Evolutionary conservation across 2,888 invertebrate genomes (phyloP), one percentile per base, ranked within the genome.

Genomic region (Dione juno): DNA sequence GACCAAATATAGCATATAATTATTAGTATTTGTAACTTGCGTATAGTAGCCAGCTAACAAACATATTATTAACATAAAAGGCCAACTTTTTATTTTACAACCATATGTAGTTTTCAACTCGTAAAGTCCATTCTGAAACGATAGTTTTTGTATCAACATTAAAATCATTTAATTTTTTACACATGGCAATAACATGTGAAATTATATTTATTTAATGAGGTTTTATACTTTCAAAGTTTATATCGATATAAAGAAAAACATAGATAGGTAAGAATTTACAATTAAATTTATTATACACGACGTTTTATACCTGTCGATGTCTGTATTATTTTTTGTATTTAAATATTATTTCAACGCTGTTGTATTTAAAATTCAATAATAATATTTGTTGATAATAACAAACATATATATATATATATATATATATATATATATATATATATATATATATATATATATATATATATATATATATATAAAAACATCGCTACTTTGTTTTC

Each of bases 41-140:
- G 37, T 45, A 19, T 50, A n/a, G 40, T 65, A 52, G 28, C 40
- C 37, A 13, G 52, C 61, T 45, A 66, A 69, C 69, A 59, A 14
- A 69, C 54, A 67, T 67, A 67, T 58, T 65, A 66, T 63, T 59
- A 45, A 58, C 66, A 67, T 64, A 40, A 67, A 69, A 59, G 41
- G 21, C 54, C 67, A 65, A 71, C 58, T 71, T 67, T 71, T 71
- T 71, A 53, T 53, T 11, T 11, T 2, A 45, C 66, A 10, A n/a
- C 69, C 67, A 69, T 63, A 69, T 59, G 61, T 54, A 69, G 68
- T 61, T 65, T 61, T 66, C 67, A 72, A 68, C 68, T 66, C 59
- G 64, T 52, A 59, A 41, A 61, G 65, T 68, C 48, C 41, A 66
- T 66, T 72, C 66, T 50, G 66, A 69, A 69, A 63, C 63, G 57